Conservation (phyloP, 2,113 vertebrate species). For the Coracopsis vasa region DNA sequence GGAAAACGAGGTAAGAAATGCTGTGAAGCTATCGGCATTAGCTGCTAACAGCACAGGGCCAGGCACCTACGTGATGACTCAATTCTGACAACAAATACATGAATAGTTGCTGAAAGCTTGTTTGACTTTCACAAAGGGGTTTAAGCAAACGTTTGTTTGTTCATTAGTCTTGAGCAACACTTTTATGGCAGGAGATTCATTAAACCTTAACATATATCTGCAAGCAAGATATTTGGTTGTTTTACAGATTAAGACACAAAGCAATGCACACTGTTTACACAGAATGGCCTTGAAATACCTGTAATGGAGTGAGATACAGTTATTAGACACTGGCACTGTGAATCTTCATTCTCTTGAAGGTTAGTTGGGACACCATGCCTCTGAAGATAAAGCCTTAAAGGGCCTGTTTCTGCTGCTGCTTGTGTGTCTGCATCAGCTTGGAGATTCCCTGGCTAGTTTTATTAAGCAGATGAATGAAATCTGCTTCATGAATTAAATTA, state of each 20-base stretch:
- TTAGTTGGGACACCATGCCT: conserved; percentile 2
- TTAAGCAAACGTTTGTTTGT: conserved; percentile 79
- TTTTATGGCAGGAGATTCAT: conserved; percentile 75
- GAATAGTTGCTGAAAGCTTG: conserved; percentile 77
- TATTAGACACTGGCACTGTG: conserved; percentile 65
- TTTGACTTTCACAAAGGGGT: conserved; percentile 78
- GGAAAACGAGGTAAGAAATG: conserved; percentile 50
- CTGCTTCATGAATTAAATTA: conserved; percentile 55
- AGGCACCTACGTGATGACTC: conserved; percentile 72
- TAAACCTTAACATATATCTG: conserved; percentile 75
- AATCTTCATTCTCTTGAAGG: conserved; percentile 68
- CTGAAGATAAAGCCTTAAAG: conserved; percentile 65
- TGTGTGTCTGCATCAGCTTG: conserved; percentile 48
- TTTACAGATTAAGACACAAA: conserved; percentile 75
- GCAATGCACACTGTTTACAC: conserved; percentile 52
- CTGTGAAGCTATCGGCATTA: conserved; percentile 51
- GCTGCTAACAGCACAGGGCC: conserved; percentile 62
- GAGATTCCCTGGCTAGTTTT: conserved; percentile 49
- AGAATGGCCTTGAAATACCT: conserved; percentile 73
- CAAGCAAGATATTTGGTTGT: conserved; percentile 56
- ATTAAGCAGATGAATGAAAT: conserved; percentile 53
- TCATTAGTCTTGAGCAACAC: conserved; percentile 78
- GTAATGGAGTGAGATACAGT: conserved; percentile 75
- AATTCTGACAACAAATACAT: conserved; percentile 73
- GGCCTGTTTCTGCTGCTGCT: neutral